Evolutionary conservation across 2,113 vertebrate species (phyloP), one percentile per base, ranked within the genome.

Genomic region (Noctilio leporinus): DNA sequence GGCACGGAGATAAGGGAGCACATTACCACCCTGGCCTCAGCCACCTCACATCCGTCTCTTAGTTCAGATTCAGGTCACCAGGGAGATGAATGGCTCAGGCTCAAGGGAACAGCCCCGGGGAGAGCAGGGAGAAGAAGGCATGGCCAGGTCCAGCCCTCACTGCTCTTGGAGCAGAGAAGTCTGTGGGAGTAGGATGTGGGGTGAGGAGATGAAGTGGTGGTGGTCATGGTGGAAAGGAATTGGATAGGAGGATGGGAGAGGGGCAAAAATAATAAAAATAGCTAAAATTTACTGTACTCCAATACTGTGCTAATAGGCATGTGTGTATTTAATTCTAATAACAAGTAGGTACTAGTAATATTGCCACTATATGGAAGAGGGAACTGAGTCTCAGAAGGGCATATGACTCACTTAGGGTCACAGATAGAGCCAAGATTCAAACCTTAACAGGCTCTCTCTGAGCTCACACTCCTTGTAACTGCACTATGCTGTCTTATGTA

Each of bases 1-100:
- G 98, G 97, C 97, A 98, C 95, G 47, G 93, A 98, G 98, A 98
- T 98, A 98, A 98, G 98, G 98, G 96, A 98, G 97, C 97, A 95
- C 96, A 98, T 98, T 97, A 98, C 98, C 96, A 98, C 96, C 40
- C 72, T 93, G 97, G 97, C 97, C 97, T 98, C 94, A 91, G 97
- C 92, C 82, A 98, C 96, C 64, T 35, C 95, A 90, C 81, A 98
- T 97, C 94, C 90, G 67, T 92, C 97, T 96, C 92, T 95, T 95
- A 38, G 97, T 97, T 97, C 97, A 98, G 96, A 69, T 19, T 22
- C 86, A 93, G 97, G 95, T 98, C 98, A 98, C 95, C 78, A 76
- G 73, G 93, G 96, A 95, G 97, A 98, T 89, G 93, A 94, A 97
- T 97, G 96, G 83, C 96, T 85, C 96, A 89, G 84, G 83, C 90